These are phyloP conservation scores for Coelopa pilipes DNA, from an alignment of 2,888 invertebrate species.

Conservation along the genomic window DNA sequence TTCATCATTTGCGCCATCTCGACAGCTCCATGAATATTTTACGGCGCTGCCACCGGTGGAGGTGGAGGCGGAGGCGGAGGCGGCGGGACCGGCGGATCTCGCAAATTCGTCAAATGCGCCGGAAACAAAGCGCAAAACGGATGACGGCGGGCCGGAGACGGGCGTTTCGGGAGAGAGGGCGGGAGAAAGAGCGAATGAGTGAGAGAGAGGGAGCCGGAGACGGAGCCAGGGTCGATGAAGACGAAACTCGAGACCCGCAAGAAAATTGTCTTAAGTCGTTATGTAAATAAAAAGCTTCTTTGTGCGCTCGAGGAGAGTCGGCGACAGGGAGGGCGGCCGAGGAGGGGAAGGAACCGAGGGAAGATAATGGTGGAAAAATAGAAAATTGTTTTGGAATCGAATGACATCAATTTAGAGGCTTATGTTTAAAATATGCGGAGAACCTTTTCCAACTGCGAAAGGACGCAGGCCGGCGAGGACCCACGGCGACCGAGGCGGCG, in stretches of 20 bases:
- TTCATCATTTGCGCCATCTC: slow-evolving; percentile 49
- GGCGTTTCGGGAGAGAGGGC: too few relatives aligned
- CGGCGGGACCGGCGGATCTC: too few relatives aligned
- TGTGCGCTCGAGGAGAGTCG: background rate
- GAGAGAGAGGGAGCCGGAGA: slow-evolving; percentile 18
- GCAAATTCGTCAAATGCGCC: slow-evolving; percentile 32
- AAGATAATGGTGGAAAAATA: slow-evolving; percentile 1
- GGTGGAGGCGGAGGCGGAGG: too few relatives aligned
- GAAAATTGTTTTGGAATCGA: slow-evolving; percentile 38
- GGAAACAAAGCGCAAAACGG: slow-evolving; percentile 5
- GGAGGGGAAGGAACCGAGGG: background rate
- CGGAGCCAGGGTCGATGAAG: slow-evolving; percentile 19
- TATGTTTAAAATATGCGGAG: slow-evolving; percentile 17
- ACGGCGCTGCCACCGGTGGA: slow-evolving; percentile 35
- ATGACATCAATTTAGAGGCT: slow-evolving; percentile 36
- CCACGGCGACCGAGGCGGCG: too few relatives aligned
- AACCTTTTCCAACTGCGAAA: background rate
- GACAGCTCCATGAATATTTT: slow-evolving; percentile 50
- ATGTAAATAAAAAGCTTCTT: slow-evolving; percentile 41
- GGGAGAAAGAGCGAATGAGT: too few relatives aligned
- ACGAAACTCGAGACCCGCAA: slow-evolving; percentile 19
- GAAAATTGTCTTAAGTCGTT: slow-evolving; percentile 44
- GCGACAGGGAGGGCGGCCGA: background rate
- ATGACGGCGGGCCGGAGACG: slow-evolving; percentile 14
- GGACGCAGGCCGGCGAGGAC: too few relatives aligned